Evolutionary conservation across 2,797 vertebrate species (phyloP), one percentile per base, ranked within the genome.

Genomic region (Fundulus diaphanus): DNA sequence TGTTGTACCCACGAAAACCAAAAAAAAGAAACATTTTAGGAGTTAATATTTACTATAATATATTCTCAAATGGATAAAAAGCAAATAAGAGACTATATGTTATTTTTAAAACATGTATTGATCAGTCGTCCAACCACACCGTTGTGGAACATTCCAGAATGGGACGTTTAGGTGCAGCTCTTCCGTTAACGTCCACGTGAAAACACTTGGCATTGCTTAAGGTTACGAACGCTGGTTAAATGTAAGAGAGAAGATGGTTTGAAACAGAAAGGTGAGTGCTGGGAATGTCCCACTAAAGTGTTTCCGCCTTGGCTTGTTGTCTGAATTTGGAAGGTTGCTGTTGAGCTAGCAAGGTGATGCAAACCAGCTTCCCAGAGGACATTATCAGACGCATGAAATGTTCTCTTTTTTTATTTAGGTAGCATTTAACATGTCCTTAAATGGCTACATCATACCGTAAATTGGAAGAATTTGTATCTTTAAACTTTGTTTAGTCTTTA

Each of bases 131-230:
- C 5, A 37, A 63, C 12, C 13, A 27, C 44, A 1, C 46, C 3
- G 2, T 22, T 12, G 51, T 90, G 87, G 90, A 76, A 88, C 48
- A 56, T 74, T 11, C 86, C 81, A 48, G 0, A 29, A 1, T 20
- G 52, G 74, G 20, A 76, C 80, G 80, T 76, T 82, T 84, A 76
- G 70, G 68, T 3, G 5, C 2, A 57, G 42, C 61, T 0, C 71
- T 80, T 84, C 88, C 48, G 59, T 5, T 13, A 1, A 9, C 0
- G 11, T 16, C 15, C 88, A 85, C 79, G 77, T 89, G 85, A 83
- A 76, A 78, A 20, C 8, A 46, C 7, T 73, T 88, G 74, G 80
- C 81, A 79, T 90, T 85, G 68, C 0, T 16, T 3, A 0, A 11
- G 35, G 0, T 5, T 0, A 29, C 15, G 1, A 4, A 0, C 0